Base-by-base conservation (phyloP, 1,140 invertebrate species). In the Drosophila subpulchrella region DNA sequence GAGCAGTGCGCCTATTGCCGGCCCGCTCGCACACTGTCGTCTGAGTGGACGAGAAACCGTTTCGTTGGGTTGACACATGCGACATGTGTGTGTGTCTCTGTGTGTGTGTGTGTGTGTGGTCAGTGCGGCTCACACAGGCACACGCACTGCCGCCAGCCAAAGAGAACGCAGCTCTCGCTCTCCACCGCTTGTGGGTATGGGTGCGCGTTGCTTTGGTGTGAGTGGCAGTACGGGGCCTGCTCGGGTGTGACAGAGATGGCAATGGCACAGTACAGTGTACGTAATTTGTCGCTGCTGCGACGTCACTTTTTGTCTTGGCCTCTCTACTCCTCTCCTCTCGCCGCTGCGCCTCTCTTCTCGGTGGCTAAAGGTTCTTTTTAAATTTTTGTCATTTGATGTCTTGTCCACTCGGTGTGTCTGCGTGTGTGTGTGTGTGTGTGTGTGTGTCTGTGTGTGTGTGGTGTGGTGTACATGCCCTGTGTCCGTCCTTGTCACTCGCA, bases 321-420 rank as follows among this genome's bases (percentile, higher is more conserved):
- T 48, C 15, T n/a, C 56, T 48, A 48, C 57, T 60, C 51, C 54
- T 56, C 58, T 78, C 61, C 73, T 17, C 42, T n/a, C n/a, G n/a
- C n/a, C n/a, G n/a, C n/a, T 20, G 11, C 17, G 1, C 10, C 11
- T 4, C 38, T 36, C 34, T 39, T n/a, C 38, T 13, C 38, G 38
- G 12, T 39, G n/a, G 32, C 38, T 15, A 15, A 46, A 46, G 65
- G 41, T 57, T 68, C 62, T 88, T 86, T 88, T 82, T 53, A 71
- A 83, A 85, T 75, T 88, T 88, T 88, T 88, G 84, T 88, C 83
- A 88, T 89, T 88, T 88, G 79, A 88, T 88, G 79, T 86, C 82
- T 78, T 74, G 76, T 88, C 75, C 81, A 83, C 80, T 72, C 27
- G 10, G 13, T 32, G 27, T 15, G 7, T 10, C 7, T 34, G 32